Percentiles rank a stretch among this genome's conserved stretches.
These are phyloP conservation scores for Onychomys leucogaster DNA, from an alignment of 2,797 vertebrate genomes.

Conservation along the genomic window DNA sequence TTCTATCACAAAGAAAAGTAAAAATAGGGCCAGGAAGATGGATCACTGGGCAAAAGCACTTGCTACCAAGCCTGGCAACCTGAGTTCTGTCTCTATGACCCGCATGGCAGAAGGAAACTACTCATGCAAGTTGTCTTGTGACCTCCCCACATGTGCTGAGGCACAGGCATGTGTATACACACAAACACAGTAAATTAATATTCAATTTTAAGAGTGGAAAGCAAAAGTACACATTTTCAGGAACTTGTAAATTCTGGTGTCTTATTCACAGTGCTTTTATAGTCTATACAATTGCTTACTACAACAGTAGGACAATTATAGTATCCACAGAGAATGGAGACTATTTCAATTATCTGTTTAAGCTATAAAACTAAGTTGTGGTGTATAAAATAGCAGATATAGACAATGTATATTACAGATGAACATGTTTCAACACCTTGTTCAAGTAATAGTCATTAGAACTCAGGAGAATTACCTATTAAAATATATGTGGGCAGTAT, in stretches of 20 bases:
- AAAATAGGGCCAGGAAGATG: neutral
- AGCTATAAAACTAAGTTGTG: neutral
- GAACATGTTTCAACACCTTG: neutral
- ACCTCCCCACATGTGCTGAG: neutral
- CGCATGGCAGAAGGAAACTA: neutral
- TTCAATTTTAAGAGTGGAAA: neutral
- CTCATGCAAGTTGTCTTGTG: neutral
- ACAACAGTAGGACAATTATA: neutral
- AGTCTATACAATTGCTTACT: neutral
- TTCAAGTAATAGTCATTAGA: neutral
- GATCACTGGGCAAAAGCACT: neutral
- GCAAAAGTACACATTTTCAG: neutral
- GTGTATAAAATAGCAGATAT: neutral
- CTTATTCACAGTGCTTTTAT: neutral
- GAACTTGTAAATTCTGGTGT: neutral
- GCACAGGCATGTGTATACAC: neutral
- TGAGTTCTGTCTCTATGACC: neutral
- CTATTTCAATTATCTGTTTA: neutral
- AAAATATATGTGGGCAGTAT: neutral
- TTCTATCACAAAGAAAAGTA: neutral
- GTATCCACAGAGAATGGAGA: neutral
- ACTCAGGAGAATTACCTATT: neutral
- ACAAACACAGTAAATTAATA: neutral
- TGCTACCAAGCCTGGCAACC: neutral
- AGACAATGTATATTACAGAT: too few relatives aligned